Evolutionary conservation across 2,113 vertebrate species (phyloP), one percentile per base, ranked within the genome.

Genomic region (Bambusicola thoracicus): DNA sequence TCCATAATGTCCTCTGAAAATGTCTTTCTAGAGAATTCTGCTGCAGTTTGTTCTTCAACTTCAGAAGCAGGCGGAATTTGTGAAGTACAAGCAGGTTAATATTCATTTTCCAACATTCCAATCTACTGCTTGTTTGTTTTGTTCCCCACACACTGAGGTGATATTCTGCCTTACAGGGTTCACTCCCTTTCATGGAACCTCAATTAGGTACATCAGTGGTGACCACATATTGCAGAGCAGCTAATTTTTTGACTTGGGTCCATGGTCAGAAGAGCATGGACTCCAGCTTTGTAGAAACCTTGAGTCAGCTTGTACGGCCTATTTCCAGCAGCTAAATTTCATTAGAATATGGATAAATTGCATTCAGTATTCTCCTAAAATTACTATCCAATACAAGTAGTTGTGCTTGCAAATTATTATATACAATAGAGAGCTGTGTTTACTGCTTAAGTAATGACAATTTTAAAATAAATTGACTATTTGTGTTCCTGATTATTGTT

Each of bases 391-490:
- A 7, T n/a, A 13, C 19, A 46, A 49, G 30, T 44, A 69, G n/a
- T 62, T 81, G 40, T 4, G 44, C 46, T 78, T 89, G 41, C 16
- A 89, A 72, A 38, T 89, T 67, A 13, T 82, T 92, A 36, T 48
- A 10, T 38, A 55, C 8, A 30, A 34, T 18, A 27, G 30, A 16
- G 32, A 55, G 30, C 56, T 81, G 21, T 80, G 72, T 69, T 91
- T 81, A 44, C 61, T 75, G 13, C 62, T 17, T 58, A 81, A 91
- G 56, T 81, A 89, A 62, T 89, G 41, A 43, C 43, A 89, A 65
- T 85, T 95, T 89, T n/a, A 62, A 93, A 88, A 62, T 61, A 90
- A 86, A 88, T 88, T 59, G 59, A 8, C 44, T 90, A 19, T 81
- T 81, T 4, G 1, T 90, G 41, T 88, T 92, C 58, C 81, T 92